A percentile compares a stretch with the other conserved stretches of the same genome.
These are phyloP conservation scores for Pipistrellus pipistrellus DNA, from an alignment of 2,797 vertebrate species.

Conservation along the genomic window DNA sequence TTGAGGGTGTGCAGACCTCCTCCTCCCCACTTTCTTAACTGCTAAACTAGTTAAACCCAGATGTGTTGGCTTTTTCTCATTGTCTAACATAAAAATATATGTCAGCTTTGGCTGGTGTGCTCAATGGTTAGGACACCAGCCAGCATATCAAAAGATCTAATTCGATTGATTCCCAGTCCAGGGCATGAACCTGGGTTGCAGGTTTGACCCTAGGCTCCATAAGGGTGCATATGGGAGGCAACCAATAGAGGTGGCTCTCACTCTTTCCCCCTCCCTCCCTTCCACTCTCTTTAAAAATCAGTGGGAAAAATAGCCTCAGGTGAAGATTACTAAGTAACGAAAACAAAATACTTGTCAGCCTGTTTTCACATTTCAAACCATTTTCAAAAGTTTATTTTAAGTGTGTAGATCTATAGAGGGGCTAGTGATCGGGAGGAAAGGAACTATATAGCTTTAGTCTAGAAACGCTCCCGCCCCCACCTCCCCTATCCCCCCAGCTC, in stretches of 20 bases:
- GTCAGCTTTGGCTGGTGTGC: neutral
- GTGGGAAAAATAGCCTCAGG: too few species aligned
- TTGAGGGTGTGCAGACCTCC: constrained; percentile 5
- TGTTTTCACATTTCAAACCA: constrained; percentile 63
- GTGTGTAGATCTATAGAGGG: constrained; percentile 46
- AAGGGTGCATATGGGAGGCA: too few species aligned
- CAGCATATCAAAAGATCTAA: too few species aligned
- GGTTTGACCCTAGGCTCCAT: too few species aligned
- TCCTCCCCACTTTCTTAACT: constrained; percentile 5
- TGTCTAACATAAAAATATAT: constrained; percentile 40
- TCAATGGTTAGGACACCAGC: too few species aligned
- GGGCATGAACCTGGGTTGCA: too few species aligned
- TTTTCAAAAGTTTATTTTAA: constrained; percentile 55
- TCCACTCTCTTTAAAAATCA: too few species aligned
- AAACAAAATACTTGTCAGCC: constrained; percentile 32
- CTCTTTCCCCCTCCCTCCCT: too few species aligned
- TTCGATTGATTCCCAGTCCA: too few species aligned
- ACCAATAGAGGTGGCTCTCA: too few species aligned
- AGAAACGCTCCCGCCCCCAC: neutral
- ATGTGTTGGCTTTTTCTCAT: neutral
- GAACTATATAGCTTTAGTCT: neutral
- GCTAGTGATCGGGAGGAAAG: neutral
- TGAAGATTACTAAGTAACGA: too few species aligned
- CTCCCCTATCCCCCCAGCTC: too few species aligned
- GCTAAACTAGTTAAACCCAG: constrained; percentile 25